Percentiles rank a stretch among this genome's conserved stretches.
Evolutionary conservation across 2,888 invertebrate species (phyloP).

Genomic region (Mythimna pallens): DNA sequence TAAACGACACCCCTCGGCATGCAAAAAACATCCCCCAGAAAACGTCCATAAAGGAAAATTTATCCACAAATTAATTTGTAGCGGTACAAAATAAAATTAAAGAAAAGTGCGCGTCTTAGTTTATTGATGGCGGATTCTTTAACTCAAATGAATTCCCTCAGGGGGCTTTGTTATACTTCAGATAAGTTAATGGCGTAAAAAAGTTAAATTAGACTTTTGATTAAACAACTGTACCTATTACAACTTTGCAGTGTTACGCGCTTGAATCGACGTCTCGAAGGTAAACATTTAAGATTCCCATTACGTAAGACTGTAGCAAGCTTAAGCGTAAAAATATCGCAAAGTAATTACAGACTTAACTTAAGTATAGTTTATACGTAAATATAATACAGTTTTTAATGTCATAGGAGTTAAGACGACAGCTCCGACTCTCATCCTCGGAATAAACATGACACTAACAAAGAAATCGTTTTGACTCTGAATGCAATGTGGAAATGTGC

Average conservation of each 20-base stretch:
- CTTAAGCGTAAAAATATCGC: constrained; percentile 29
- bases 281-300: constrained; percentile 8
- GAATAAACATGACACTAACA: constrained; percentile 44
- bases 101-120: constrained; percentile 61
- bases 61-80: constrained; percentile 90
- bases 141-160: constrained; percentile 32
- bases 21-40: constrained; percentile 81
- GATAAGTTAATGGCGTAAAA: constrained; percentile 9
- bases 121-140: constrained; percentile 52
- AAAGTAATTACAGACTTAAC: constrained; percentile 34
- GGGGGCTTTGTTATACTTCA: constrained; percentile 2
- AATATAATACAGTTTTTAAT: constrained; percentile 40
- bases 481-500: constrained; percentile 40
- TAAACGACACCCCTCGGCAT: constrained; percentile 82
- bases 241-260: not conserved
- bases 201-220: constrained; percentile 5
- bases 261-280: not conserved
- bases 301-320: constrained; percentile 7
- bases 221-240: not conserved
- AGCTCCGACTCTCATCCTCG: constrained; percentile 20
- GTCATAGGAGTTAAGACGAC: constrained; percentile 40
- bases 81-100: constrained; percentile 80
- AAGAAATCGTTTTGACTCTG: constrained; percentile 50
- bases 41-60: constrained; percentile 88
- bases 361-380: constrained; percentile 24